A percentile compares a stretch with the other conserved stretches of the same genome.
Conservation (phyloP, 2,888 invertebrate genomes). For the Clusia tigrina region DNA sequence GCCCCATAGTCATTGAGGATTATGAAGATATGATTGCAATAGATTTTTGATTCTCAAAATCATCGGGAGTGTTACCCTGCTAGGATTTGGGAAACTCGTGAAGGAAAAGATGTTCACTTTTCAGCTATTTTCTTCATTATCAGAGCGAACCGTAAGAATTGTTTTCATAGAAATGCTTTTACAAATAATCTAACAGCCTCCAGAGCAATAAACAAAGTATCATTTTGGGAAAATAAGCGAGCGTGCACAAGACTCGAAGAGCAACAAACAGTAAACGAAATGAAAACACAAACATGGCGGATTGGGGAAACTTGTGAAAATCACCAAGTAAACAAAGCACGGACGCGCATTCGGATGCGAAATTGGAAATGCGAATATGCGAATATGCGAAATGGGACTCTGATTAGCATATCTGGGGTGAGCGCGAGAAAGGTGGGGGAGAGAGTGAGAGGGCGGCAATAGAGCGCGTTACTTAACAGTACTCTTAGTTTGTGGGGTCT, state of each 20-base stretch:
- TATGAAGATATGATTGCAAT: too few relatives aligned
- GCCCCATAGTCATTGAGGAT: too few relatives aligned
- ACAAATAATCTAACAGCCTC: conserved; percentile 35
- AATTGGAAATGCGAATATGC: not conserved
- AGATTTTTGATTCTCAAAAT: too few relatives aligned
- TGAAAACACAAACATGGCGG: conserved; percentile 21
- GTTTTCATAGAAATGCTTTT: conserved; percentile 33
- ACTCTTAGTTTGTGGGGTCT: too few relatives aligned
- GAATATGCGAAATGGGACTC: too few relatives aligned
- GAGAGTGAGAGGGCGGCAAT: too few relatives aligned
- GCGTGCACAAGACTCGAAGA: conserved; percentile 1
- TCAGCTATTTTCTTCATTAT: not conserved
- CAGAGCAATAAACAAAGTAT: conserved; percentile 37
- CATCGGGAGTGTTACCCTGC: too few relatives aligned
- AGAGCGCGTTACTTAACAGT: too few relatives aligned
- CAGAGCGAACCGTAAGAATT: conserved; percentile 32
- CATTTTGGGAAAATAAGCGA: not conserved
- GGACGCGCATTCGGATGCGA: not conserved
- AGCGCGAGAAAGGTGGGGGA: too few relatives aligned
- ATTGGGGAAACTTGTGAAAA: conserved; percentile 16
- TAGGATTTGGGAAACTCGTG: too few relatives aligned
- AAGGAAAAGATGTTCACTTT: conserved; percentile 3
- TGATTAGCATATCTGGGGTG: too few relatives aligned
- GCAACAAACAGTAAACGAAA: conserved; percentile 13
- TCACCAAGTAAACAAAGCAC: conserved; percentile 19